phyloP scores from a whole-genome alignment of 2,113 vertebrate species.

The Sclerurus mexicanus region DNA sequence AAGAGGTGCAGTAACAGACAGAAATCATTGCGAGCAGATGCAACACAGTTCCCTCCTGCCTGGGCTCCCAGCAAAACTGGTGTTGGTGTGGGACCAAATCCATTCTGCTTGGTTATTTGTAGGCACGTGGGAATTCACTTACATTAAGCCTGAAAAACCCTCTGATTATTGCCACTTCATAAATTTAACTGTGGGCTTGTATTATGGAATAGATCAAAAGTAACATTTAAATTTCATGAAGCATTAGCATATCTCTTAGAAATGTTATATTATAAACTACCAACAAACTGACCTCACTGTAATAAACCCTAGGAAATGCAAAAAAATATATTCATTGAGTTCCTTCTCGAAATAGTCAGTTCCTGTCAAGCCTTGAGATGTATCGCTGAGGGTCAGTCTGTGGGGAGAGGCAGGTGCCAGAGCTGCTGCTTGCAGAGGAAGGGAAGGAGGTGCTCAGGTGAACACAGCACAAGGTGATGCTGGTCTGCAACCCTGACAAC shows the following conservation, averaged over 20 bases:
- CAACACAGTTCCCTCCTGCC: not conserved
- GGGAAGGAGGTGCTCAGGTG: not conserved
- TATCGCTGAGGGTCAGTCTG: not conserved
- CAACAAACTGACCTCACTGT: not conserved
- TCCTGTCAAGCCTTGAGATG: not conserved
- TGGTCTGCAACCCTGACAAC: not conserved
- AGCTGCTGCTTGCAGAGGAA: not conserved
- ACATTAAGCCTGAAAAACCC: not conserved
- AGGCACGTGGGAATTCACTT: not conserved
- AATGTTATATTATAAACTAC: slow-evolving; percentile 7
- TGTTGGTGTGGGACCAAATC: not conserved
- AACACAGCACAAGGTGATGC: fast-evolving
- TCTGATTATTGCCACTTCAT: not conserved
- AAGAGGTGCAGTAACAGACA: not conserved
- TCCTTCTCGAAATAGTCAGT: not conserved
- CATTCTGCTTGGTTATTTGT: not conserved
- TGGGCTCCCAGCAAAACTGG: not conserved
- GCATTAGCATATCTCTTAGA: slow-evolving; percentile 30
- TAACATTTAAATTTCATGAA: slow-evolving; percentile 10
- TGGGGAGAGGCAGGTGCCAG: not conserved
- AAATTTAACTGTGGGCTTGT: not conserved
- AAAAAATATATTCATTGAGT: not conserved
- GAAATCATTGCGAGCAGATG: fast-evolving
- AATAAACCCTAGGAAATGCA: not conserved
- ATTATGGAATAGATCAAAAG: not conserved